Conservation (phyloP, 35 echinoderm and acorn worm genomes). For the Lytechinus pictus region DNA sequence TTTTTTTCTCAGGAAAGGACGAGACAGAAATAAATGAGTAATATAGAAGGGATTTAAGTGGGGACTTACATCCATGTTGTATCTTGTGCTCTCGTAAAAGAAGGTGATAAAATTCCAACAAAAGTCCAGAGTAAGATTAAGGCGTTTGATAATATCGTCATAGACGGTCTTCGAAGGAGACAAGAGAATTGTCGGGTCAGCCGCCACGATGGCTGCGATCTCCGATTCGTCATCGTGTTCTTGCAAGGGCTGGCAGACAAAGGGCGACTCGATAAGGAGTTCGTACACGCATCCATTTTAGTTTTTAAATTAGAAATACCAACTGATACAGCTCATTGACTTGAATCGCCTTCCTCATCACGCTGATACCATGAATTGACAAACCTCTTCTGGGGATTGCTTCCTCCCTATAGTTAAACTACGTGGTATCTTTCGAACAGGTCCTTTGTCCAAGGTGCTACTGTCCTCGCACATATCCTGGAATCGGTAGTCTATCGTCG, state of each 20-base stretch:
- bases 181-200: background rate
- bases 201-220: background rate
- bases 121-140: conserved; percentile 40
- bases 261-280: background rate
- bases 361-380: background rate
- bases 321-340: background rate
- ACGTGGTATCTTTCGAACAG: background rate
- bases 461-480: background rate
- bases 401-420: background rate
- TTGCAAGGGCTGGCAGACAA: background rate
- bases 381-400: background rate
- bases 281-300: background rate
- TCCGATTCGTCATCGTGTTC: background rate
- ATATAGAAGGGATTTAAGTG: background rate
- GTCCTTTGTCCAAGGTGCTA: background rate
- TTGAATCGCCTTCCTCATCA: background rate
- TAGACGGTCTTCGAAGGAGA: background rate
- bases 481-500: background rate
- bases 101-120: conserved; percentile 31
- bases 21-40: background rate
- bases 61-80: conserved; percentile 28
- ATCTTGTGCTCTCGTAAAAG: conserved; percentile 14
- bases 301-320: background rate
- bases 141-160: conserved; percentile 17
- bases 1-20: background rate